Base-by-base conservation (phyloP, 2,113 vertebrate species). In the Euleptes europaea region DNA sequence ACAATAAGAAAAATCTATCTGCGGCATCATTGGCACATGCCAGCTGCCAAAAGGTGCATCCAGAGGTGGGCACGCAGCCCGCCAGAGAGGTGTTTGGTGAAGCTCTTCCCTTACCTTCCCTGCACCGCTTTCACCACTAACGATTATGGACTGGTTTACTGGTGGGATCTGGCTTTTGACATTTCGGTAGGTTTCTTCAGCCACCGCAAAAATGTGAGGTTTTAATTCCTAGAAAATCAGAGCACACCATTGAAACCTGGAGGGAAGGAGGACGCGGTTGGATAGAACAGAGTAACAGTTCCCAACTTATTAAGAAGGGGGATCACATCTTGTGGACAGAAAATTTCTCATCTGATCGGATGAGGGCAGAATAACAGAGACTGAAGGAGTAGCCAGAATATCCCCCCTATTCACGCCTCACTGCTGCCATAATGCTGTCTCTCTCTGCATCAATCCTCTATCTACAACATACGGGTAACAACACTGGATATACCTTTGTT, bases 71-170 rank as follows among this genome's bases (percentile, higher is more conserved):
- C 6, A 7, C 3, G 28, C 28, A 44, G 5, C 1, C 13, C 15
- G 31, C 31, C 49, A 28, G 31, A 73, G 17, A 81, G 0, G 54
- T 4, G 88, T n/a, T 51, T 40, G 70, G 60, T 19, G 83, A n/a
- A 66, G 60, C n/a, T 19, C 19, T 31, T 3, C 69, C 49, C 91
- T 94, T 96, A 99, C 99, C 97, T 99, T 99, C 86, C 98, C 98
- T 84, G 99, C 98, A 83, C 99, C 99, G 31, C 98, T 99, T 95
- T 99, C 99, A 77, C 99, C 99, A 42, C 98, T 99, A 91, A 99
- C 98, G 90, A 99, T 97, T 87, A 99, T 95, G 5, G 98, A 99
- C 88, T 99, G 99, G 95, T 99, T 97, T 57, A 97, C 88, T 0
- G 97, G 98, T 42, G 97, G 96, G 47, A 97, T 93, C 90, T 98